These are phyloP conservation scores for Aphelinus certus DNA, from an alignment of 1,140 invertebrate species.

Conservation along the genomic window DNA sequence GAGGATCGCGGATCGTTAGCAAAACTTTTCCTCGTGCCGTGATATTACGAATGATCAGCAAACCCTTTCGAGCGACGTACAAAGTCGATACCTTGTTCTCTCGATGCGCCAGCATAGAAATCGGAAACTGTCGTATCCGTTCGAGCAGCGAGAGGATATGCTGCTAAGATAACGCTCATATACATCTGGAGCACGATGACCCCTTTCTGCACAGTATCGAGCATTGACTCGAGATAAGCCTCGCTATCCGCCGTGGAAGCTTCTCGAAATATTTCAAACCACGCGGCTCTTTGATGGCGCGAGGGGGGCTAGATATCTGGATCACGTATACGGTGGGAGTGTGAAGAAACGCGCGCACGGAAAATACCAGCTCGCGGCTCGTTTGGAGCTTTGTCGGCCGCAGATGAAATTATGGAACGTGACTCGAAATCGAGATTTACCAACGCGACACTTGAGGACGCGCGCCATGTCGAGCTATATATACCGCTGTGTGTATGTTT, in stretches of 20 bases:
- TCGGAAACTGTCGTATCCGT: too few species aligned
- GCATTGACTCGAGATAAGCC: constrained; percentile 24
- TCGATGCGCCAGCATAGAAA: too few species aligned
- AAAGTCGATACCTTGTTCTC: too few species aligned
- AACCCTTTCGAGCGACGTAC: too few species aligned
- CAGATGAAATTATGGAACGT: constrained; percentile 53
- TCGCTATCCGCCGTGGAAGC: background rate
- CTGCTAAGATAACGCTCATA: constrained; percentile 29
- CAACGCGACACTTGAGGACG: constrained; percentile 10
- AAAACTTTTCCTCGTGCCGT: too few species aligned
- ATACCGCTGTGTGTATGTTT: too few species aligned
- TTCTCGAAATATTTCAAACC: constrained; percentile 35
- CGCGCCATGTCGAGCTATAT: too few species aligned
- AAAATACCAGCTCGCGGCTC: background rate
- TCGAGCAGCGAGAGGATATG: too few species aligned
- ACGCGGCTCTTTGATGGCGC: constrained; percentile 26
- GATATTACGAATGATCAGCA: too few species aligned
- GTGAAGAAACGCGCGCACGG: constrained; percentile 16
- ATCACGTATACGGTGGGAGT: constrained; percentile 18
- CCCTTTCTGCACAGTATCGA: constrained; percentile 14
- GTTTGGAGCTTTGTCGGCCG: background rate
- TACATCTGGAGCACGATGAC: constrained; percentile 8
- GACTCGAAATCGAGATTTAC: constrained; percentile 53
- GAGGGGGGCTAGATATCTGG: background rate
- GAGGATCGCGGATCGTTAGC: too few species aligned